Evolutionary conservation across 2,113 vertebrate species (phyloP).

Genomic region (Tachysurus fulvidraco): DNA sequence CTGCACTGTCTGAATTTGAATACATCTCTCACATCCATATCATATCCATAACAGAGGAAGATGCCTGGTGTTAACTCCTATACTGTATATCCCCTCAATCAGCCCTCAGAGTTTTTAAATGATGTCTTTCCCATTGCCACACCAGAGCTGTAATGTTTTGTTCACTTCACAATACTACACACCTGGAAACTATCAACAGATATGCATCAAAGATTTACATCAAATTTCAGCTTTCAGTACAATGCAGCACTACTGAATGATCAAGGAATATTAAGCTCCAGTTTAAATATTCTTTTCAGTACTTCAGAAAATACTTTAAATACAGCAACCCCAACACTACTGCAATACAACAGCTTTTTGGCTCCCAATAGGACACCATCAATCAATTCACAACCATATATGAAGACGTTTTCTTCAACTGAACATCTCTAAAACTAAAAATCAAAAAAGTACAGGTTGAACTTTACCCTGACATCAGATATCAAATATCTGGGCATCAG

Average conservation of each 20-base stretch:
- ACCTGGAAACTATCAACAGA: neutral
- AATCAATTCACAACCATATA: neutral
- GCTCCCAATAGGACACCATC: neutral
- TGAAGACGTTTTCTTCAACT: neutral
- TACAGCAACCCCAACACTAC: neutral
- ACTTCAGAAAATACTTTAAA: neutral
- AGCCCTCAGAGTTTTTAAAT: neutral
- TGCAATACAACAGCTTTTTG: neutral
- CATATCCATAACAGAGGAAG: neutral
- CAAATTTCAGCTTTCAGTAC: neutral
- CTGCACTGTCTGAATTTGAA: neutral
- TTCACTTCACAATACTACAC: neutral
- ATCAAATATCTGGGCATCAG: neutral
- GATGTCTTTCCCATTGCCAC: neutral
- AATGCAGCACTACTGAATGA: neutral
- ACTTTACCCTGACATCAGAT: neutral
- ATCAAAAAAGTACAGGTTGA: neutral
- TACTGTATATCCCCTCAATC: neutral
- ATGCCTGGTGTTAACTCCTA: neutral
- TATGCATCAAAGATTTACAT: neutral
- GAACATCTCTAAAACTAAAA: neutral
- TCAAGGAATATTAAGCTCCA: neutral
- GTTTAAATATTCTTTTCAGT: neutral
- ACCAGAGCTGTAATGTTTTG: neutral
- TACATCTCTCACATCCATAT: too few relatives aligned